Base-by-base conservation (phyloP, 2,113 vertebrate genomes). In the Brachyistius frenatus region DNA sequence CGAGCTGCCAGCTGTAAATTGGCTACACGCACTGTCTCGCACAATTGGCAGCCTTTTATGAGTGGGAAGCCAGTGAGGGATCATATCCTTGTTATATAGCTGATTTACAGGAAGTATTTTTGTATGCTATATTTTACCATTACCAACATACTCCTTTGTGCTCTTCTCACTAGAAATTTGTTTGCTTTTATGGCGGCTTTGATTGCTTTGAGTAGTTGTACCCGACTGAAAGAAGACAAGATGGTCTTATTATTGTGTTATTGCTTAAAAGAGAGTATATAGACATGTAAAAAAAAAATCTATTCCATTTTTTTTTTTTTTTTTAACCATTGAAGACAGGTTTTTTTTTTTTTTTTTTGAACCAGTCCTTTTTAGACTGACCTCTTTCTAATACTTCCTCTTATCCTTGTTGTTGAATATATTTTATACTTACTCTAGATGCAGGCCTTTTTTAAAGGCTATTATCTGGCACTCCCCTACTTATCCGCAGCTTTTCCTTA, bases 41-140 rank as follows among this genome's bases (percentile, higher is more conserved):
- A 9, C 9, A 33, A 39, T 15, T 52, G 23, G 14, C 54, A 49
- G 33, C 61, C n/a, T n/a, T 53, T 11, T 52, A 2, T 2, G 3
- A 66, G 41, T 57, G 41, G 61, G 52, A 65, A 16, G 58, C 54
- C 62, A 50, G 44, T 41, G 14, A 57, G 33, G 50, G 50, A 57
- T 57, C 49, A 11, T 16, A 5, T 62, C 16, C 3, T 46, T 9
- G 3, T 7, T 11, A n/a, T 6, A 8, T 8, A 35, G 54, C 36
- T 10, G 6, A 39, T 1, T 41, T 52, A 23, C 1, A 53, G 13
- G 9, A 30, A 15, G 15, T 1, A 5, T 23, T 16, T 16, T 33
- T 54, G 32, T 5, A 5, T 36, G 31, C 32, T 14, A 10, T 14
- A 31, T 50, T 63, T 53, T 32, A 0, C 5, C 49, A 5, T 64